These are phyloP conservation scores for Pluvialis apricaria DNA, from an alignment of 2,113 vertebrate species.

Conservation along the genomic window DNA sequence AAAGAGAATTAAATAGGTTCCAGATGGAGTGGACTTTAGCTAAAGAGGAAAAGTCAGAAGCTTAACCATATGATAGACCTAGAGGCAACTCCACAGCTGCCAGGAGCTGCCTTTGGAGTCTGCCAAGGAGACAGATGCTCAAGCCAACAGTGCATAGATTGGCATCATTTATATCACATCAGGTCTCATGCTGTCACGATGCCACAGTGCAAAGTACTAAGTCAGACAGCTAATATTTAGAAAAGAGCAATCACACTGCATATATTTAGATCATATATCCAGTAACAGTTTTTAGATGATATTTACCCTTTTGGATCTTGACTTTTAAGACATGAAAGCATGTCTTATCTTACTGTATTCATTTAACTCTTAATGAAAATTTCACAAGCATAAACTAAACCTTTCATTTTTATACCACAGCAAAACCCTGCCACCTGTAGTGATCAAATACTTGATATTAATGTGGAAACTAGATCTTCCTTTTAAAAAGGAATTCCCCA, in stretches of 20 bases:
- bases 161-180: conserved; percentile 62
- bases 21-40: conserved; percentile 58
- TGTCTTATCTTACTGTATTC: background rate
- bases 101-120: conserved; percentile 44
- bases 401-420: background rate
- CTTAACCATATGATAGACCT: conserved; percentile 60
- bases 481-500: background rate
- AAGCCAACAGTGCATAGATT: conserved; percentile 60
- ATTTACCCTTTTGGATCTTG: background rate
- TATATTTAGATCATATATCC: background rate
- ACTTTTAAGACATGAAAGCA: background rate
- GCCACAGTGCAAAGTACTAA: conserved; percentile 7
- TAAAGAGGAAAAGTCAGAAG: conserved; percentile 58
- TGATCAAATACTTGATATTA: background rate
- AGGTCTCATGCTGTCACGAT: conserved; percentile 20
- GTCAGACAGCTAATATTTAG: conserved; percentile 36
- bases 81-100: conserved; percentile 58
- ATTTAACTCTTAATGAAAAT: background rate
- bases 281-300: background rate
- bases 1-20: conserved; percentile 27
- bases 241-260: conserved; percentile 3
- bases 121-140: conserved; percentile 68
- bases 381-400: background rate
- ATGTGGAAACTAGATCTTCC: background rate
- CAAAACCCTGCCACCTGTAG: background rate